Conservation (phyloP, 2,888 invertebrate genomes). For the Cistogaster globosa region DNA sequence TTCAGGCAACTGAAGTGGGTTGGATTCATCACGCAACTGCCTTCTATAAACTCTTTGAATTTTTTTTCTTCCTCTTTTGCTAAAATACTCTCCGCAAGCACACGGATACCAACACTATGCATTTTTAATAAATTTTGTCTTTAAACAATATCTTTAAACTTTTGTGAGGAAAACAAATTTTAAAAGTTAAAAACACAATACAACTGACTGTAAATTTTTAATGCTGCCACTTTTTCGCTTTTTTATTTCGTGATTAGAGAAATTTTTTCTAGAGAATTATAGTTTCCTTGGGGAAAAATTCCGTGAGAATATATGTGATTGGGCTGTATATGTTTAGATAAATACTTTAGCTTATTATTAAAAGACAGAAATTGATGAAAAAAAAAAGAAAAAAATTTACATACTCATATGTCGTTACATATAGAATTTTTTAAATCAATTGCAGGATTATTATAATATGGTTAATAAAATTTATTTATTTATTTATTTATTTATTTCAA, state of each 20-base stretch:
- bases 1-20: slow-evolving; percentile 6
- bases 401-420: no score
- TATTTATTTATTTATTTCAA: no score
- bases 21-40: not conserved
- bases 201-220: not conserved
- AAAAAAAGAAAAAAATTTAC: no score
- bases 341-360: no score
- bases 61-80: not conserved
- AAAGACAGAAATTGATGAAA: no score
- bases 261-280: slow-evolving; percentile 26
- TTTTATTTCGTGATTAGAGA: slow-evolving; percentile 29
- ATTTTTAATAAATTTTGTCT: not conserved
- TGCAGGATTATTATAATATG: no score
- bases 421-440: no score
- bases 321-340: no score
- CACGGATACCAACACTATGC: not conserved
- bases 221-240: slow-evolving; percentile 1
- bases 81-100: slow-evolving; percentile 1
- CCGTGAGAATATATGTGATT: slow-evolving; percentile 12
- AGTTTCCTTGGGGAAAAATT: slow-evolving; percentile 9
- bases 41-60: not conserved
- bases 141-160: not conserved
- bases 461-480: no score
- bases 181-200: slow-evolving; percentile 6
- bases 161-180: not conserved